Evolutionary conservation across 2,888 invertebrate genomes (phyloP).

Genomic region (Agrochola macilenta): DNA sequence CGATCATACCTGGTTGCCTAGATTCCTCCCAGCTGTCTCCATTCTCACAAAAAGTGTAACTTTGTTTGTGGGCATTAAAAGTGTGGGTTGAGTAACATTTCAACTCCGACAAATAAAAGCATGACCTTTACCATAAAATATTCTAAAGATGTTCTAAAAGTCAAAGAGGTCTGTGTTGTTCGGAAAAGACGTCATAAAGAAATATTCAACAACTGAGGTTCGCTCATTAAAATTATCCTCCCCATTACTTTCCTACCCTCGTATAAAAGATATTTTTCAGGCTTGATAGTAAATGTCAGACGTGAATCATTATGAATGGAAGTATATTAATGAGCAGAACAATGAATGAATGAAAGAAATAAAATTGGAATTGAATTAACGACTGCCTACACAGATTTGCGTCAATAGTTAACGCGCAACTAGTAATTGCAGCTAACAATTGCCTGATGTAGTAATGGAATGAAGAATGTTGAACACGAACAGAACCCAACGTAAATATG

Average conservation of each 20-base stretch:
- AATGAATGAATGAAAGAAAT: slow-evolving; percentile 77
- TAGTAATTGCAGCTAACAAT: slow-evolving; percentile 63
- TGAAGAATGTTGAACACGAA: slow-evolving; percentile 22
- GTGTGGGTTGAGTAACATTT: slow-evolving; percentile 49
- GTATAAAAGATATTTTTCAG: slow-evolving; percentile 18
- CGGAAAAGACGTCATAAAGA: slow-evolving; percentile 26
- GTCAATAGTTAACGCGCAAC: slow-evolving; percentile 65
- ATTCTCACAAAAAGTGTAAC: slow-evolving; percentile 36
- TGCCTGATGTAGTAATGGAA: slow-evolving; percentile 22
- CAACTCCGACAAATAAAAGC: slow-evolving; percentile 46
- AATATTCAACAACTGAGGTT: slow-evolving; percentile 36
- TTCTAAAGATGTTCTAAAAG: slow-evolving; percentile 37
- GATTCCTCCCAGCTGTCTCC: slow-evolving; percentile 28
- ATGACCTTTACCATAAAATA: slow-evolving; percentile 51
- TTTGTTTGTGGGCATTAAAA: slow-evolving; percentile 16
- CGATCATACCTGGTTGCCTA: not conserved
- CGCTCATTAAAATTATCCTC: slow-evolving; percentile 39
- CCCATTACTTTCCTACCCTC: slow-evolving; percentile 7
- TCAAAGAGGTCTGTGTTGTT: slow-evolving; percentile 42
- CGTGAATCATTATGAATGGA: slow-evolving; percentile 67
- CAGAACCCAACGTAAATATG: slow-evolving; percentile 2
- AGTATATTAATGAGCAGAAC: slow-evolving; percentile 74
- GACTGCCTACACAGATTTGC: slow-evolving; percentile 64
- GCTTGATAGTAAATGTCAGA: slow-evolving; percentile 34
- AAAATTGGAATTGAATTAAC: slow-evolving; percentile 68